A percentile compares a stretch with the other conserved stretches of the same genome.
Evolutionary conservation across 2,113 vertebrate species (phyloP).

Genomic region (Lagopus leucura): DNA sequence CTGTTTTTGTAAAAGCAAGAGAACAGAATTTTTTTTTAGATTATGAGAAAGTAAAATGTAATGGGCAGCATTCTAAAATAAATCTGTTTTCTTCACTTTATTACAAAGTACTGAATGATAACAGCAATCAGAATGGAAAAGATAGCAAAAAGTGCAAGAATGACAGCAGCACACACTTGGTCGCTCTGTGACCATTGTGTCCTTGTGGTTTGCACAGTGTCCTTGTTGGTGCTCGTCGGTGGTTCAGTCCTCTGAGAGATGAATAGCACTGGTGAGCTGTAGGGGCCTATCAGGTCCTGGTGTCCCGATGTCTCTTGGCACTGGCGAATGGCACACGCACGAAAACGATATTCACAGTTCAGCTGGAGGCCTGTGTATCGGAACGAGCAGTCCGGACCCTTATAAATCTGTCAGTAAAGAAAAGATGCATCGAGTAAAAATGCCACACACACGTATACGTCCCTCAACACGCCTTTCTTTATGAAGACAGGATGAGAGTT

Average conservation of each 20-base stretch:
- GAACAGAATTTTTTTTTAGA: constrained; percentile 79
- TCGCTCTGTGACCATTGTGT: constrained; percentile 87
- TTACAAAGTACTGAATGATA: constrained; percentile 98
- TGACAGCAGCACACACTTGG: constrained; percentile 94
- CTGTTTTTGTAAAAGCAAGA: constrained; percentile 80
- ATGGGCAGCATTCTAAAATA: constrained; percentile 72
- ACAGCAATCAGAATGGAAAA: constrained; percentile 97
- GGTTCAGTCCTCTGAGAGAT: constrained; percentile 85
- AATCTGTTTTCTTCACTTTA: constrained; percentile 86
- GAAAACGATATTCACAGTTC: constrained; percentile 93
- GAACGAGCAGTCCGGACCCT: constrained; percentile 86
- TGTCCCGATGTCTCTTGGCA: constrained; percentile 85
- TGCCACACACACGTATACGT: fast-evolving
- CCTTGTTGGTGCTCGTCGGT: constrained; percentile 73
- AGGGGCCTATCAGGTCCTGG: constrained; percentile 90
- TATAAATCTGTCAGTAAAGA: constrained; percentile 82
- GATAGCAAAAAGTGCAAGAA: constrained; percentile 92
- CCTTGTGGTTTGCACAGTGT: constrained; percentile 78
- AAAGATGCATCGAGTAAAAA: background rate
- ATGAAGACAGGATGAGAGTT: background rate
- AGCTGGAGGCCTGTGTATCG: constrained; percentile 88
- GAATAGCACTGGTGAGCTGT: constrained; percentile 89
- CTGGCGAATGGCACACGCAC: constrained; percentile 91
- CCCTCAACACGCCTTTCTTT: background rate
- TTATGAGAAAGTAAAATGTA: constrained; percentile 80